Evolutionary conservation across 2,113 vertebrate genomes (phyloP), one percentile per base, ranked within the genome.

Genomic region (Nematolebias whitei): DNA sequence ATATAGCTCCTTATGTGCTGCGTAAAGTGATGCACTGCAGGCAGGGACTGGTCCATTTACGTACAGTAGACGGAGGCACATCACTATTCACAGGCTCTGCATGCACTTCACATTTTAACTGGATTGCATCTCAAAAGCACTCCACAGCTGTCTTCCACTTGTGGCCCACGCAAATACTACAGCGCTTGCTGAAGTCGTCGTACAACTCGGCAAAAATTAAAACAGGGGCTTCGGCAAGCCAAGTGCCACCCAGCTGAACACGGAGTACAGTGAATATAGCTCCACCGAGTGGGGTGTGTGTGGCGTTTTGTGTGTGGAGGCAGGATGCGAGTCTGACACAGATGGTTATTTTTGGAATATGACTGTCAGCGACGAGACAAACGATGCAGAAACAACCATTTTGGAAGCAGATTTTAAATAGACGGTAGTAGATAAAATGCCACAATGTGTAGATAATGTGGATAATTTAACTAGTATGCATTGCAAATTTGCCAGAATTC

Each of bases 341-440:
- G 40, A 79, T 80, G 71, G 84, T 63, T 87, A 87, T 87, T 85
- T 91, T 88, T 75, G 68, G 83, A 83, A 62, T 67, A 68, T 75
- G 72, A 60, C 80, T 67, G 63, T 71, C 41, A 79, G 70, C 44
- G 51, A 40, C 8, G 14, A 74, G 67, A 78, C 68, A 58, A 69
- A 70, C 65, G 53, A 48, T 71, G 48, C 71, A 68, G n/a, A 78
- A 76, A 22, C n/a, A 20, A 32, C 58, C 14, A 47, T 57, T 65
- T 72, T 49, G 15, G 49, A 63, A 77, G 13, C 41, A 67, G 29
- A 60, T 64, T 73, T 71, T 23, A 71, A 74, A 73, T 67, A 53
- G 51, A 19, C 40, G 5, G 24, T 53, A 49, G 35, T 43, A 53
- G 44, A 56, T 71, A 44, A 68, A 73, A 78, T 69, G 50, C 23